These are phyloP conservation scores for Sarcophaga subvicina DNA, from an alignment of 2,888 invertebrate species.

Conservation along the genomic window DNA sequence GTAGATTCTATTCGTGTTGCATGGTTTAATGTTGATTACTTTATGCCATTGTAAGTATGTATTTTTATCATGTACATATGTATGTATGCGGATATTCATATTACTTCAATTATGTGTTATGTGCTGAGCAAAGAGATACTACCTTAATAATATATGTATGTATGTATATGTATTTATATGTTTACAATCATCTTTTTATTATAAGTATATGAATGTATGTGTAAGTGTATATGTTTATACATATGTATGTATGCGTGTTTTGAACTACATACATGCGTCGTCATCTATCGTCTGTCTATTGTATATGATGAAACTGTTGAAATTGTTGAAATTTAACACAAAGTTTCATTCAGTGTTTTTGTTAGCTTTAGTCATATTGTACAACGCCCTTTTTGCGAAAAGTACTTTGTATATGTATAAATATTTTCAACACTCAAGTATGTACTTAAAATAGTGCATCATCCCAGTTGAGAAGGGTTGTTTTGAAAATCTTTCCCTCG, in stretches of 20 bases:
- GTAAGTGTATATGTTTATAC: no score
- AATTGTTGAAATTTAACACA: slow-evolving; percentile 18
- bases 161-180: neutral
- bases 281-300: neutral
- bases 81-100: no score
- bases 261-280: neutral
- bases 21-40: no score
- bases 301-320: neutral
- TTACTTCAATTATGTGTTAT: no score
- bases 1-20: no score
- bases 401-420: slow-evolving; percentile 39
- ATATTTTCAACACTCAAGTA: slow-evolving; percentile 61
- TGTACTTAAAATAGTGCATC: slow-evolving; percentile 39
- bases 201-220: no score
- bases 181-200: neutral
- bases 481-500: slow-evolving; percentile 7
- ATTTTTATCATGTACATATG: no score
- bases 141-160: neutral
- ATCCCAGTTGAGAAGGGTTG: slow-evolving; percentile 46
- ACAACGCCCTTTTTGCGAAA: slow-evolving; percentile 53
- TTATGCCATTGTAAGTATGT: no score
- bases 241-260: neutral
- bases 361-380: slow-evolving; percentile 7
- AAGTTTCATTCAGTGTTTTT: slow-evolving; percentile 16
- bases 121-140: neutral